These are phyloP conservation scores for Poeciliopsis gracilis DNA, from an alignment of 2,797 vertebrate species.

Conservation along the genomic window DNA sequence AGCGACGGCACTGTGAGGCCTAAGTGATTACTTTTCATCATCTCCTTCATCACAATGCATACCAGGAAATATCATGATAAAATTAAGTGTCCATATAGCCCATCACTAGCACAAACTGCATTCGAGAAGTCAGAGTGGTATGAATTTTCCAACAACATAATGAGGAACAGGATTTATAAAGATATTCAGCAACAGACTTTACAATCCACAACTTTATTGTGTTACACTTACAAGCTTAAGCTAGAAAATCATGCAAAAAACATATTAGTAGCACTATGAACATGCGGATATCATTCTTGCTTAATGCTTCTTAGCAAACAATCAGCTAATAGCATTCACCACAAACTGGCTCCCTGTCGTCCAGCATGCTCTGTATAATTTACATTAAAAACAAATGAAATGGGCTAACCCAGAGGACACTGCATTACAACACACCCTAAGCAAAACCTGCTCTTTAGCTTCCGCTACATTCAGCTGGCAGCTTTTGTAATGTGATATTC, in stretches of 20 bases:
- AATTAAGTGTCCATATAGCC: neutral
- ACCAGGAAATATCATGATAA: neutral
- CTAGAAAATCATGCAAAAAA: neutral
- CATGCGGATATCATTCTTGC: neutral
- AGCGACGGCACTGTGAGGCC: neutral
- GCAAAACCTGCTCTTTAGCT: conserved; percentile 30
- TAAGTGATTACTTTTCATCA: neutral
- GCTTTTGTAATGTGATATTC: conserved; percentile 22
- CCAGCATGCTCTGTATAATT: neutral
- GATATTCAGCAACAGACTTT: neutral
- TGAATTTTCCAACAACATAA: neutral
- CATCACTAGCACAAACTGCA: neutral
- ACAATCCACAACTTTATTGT: neutral
- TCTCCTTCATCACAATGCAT: neutral
- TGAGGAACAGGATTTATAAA: neutral
- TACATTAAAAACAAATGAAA: conserved; percentile 10
- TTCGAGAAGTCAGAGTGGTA: neutral
- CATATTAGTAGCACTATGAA: neutral
- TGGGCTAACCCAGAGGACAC: conserved; percentile 11
- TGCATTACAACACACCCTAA: conserved; percentile 20
- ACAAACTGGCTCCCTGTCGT: conserved; percentile 1
- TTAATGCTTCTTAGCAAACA: neutral
- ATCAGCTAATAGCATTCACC: neutral
- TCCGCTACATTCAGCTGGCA: conserved; percentile 12
- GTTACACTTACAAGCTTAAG: neutral